Percentiles rank a stretch among this genome's conserved stretches.
Conservation (phyloP, 2,113 vertebrate species). For the Carettochelys insculpta region DNA sequence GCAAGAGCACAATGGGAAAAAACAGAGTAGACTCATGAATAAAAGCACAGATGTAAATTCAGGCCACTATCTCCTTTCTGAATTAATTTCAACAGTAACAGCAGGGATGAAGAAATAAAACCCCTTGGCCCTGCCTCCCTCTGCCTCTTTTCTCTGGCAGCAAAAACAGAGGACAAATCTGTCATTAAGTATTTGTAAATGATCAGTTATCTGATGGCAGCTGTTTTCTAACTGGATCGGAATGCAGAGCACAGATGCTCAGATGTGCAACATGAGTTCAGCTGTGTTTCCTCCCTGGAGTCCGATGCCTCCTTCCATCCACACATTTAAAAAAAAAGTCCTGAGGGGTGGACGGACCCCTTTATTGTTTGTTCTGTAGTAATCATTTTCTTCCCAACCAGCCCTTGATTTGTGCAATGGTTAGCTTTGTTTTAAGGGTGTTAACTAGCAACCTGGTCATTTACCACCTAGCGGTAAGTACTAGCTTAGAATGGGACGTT, state of each 20-base stretch:
- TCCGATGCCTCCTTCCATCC: not conserved
- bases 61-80: not conserved
- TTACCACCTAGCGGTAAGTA: not conserved
- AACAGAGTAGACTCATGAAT: not conserved
- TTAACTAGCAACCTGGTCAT: slow-evolving; percentile 12
- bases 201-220: slow-evolving; percentile 53
- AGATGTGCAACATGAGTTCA: not conserved
- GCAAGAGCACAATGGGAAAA: not conserved
- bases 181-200: slow-evolving; percentile 73
- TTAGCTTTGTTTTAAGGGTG: not conserved
- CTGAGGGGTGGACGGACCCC: not conserved
- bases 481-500: not conserved
- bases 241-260: slow-evolving; percentile 57
- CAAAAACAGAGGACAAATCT: slow-evolving; percentile 65
- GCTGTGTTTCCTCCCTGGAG: not conserved
- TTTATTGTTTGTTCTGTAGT: not conserved
- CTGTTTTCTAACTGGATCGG: slow-evolving; percentile 49
- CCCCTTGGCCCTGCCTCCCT: not conserved
- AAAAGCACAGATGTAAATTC: not conserved
- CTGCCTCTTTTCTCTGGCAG: not conserved
- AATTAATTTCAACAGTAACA: not conserved
- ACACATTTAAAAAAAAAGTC: not conserved
- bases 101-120: slow-evolving; percentile 23
- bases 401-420: not conserved
- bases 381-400: not conserved